A percentile compares a stretch with the other conserved stretches of the same genome.
These are phyloP conservation scores for Eubucco bourcierii DNA, from an alignment of 2,113 vertebrate species.

Conservation along the genomic window DNA sequence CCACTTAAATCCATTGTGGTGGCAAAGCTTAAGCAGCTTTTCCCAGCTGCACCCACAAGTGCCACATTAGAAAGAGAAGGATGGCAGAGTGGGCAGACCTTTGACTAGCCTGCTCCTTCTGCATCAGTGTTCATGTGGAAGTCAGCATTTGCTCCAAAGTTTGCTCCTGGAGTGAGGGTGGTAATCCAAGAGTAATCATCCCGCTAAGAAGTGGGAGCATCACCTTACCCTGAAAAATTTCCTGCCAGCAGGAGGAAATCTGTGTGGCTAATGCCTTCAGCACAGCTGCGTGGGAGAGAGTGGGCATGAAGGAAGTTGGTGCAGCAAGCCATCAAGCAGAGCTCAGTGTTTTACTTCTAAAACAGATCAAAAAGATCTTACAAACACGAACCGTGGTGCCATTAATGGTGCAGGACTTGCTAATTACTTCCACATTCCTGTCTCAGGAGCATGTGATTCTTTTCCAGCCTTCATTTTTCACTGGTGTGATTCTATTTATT, in stretches of 20 bases:
- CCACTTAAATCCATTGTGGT: not conserved
- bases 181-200: rapidly evolving
- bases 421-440: not conserved
- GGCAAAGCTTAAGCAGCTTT: not conserved
- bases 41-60: not conserved
- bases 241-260: not conserved
- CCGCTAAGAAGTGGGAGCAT: not conserved
- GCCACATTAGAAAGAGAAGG: not conserved
- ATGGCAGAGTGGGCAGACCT: too few species aligned
- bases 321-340: not conserved
- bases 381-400: rapidly evolving
- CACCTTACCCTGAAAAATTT: not conserved
- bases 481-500: not conserved
- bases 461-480: not conserved
- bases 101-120: not conserved
- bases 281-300: not conserved
- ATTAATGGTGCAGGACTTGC: not conserved
- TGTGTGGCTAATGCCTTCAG: not conserved
- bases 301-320: not conserved
- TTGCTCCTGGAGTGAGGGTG: not conserved
- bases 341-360: not conserved
- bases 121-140: rapidly evolving
- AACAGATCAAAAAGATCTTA: not conserved
- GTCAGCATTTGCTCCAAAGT: rapidly evolving
- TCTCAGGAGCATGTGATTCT: not conserved